Evolutionary conservation across 2,113 vertebrate species (phyloP).

Genomic region (Acrocephalus kingi): DNA sequence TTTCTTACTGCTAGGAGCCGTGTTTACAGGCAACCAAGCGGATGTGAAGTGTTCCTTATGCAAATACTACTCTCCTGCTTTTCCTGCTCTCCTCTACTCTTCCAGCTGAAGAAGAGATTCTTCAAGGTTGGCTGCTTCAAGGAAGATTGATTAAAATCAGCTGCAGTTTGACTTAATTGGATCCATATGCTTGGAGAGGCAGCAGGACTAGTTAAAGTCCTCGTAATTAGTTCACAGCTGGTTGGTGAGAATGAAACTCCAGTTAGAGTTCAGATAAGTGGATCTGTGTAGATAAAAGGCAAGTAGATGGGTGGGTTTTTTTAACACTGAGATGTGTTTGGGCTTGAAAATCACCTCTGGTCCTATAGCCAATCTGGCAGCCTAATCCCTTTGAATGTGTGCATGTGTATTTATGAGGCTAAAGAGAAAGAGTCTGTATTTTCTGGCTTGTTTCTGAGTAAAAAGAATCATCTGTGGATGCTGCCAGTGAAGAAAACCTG

Average conservation of each 20-base stretch:
- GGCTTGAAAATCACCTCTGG: not conserved
- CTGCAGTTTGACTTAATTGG: constrained; percentile 77
- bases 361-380: not conserved
- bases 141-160: constrained; percentile 80
- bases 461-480: not conserved
- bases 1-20: constrained; percentile 51
- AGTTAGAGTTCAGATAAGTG: constrained; percentile 36
- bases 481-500: not conserved
- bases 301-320: not conserved
- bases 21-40: constrained; percentile 50
- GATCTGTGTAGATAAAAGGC: not conserved
- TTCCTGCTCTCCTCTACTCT: constrained; percentile 56
- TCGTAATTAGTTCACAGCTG: constrained; percentile 76
- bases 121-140: constrained; percentile 72
- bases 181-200: constrained; percentile 74
- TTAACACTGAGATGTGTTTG: not conserved
- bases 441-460: not conserved
- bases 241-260: constrained; percentile 54
- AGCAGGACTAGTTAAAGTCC: constrained; percentile 68
- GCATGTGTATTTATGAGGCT: not conserved
- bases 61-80: constrained; percentile 30
- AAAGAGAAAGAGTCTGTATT: not conserved
- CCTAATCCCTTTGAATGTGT: not conserved
- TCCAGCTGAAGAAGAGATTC: constrained; percentile 59
- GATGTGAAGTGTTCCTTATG: constrained; percentile 65